Evolutionary conservation across 2,888 invertebrate species (phyloP).

Genomic region (Cryptocephalus moraei): DNA sequence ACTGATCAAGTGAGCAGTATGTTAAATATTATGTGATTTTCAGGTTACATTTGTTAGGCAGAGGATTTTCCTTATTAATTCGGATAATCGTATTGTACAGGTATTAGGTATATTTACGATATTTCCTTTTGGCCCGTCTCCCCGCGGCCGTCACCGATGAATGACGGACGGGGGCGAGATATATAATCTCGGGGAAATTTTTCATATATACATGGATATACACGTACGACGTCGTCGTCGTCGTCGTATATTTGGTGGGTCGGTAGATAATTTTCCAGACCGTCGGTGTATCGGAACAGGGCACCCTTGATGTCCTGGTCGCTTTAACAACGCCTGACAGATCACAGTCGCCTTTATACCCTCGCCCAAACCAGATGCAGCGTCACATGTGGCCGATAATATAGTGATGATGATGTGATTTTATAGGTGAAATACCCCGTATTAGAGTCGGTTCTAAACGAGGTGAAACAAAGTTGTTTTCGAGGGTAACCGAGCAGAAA

Average conservation of each 20-base stretch:
- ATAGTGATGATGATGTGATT: slow-evolving; percentile 34
- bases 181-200: slow-evolving; percentile 9
- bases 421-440: slow-evolving; percentile 35
- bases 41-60: no score
- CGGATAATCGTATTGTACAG: no score
- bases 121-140: no score
- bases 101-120: no score
- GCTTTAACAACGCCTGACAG: slow-evolving; percentile 32
- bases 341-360: slow-evolving; percentile 29
- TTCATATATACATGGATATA: no score
- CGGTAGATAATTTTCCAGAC: slow-evolving; percentile 29
- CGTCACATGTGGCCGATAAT: slow-evolving; percentile 28
- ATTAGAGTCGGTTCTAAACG: slow-evolving; percentile 28
- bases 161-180: slow-evolving; percentile 8
- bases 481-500: slow-evolving; percentile 15
- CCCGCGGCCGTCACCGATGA: no score
- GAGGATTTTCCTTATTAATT: no score
- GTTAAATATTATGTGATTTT: no score
- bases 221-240: not conserved
- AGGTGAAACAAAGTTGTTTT: slow-evolving; percentile 30
- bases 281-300: slow-evolving; percentile 27
- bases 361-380: slow-evolving; percentile 14
- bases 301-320: slow-evolving; percentile 15
- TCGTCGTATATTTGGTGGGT: slow-evolving; percentile 24
- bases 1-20: no score